Conservation (phyloP, 1,140 invertebrate species). For the Steinernema khuongi region DNA sequence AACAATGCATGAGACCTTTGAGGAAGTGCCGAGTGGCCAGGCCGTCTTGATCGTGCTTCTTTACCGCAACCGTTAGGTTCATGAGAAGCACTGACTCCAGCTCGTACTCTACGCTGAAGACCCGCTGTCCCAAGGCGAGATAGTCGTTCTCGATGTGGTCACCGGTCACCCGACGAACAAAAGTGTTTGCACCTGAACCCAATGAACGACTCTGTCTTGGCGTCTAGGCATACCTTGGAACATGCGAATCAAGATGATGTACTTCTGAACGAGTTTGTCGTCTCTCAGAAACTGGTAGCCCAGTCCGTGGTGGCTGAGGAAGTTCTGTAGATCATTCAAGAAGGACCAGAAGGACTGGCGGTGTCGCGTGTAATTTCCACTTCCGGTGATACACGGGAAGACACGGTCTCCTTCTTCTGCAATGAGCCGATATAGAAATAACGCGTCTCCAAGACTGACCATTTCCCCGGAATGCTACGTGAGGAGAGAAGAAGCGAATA, state of each 20-base stretch:
- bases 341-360: not conserved
- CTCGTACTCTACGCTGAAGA: not conserved
- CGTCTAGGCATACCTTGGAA: not conserved
- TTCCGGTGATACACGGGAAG: not conserved
- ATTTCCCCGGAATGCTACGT: not conserved
- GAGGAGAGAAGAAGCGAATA: not conserved
- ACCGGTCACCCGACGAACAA: not conserved
- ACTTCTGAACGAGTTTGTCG: not conserved
- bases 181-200: not conserved
- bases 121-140: not conserved
- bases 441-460: not conserved
- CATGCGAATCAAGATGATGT: not conserved
- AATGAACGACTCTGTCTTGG: not conserved
- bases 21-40: not conserved
- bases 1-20: not conserved
- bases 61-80: not conserved
- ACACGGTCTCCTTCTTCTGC: not conserved
- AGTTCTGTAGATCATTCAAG: slow-evolving; percentile 5
- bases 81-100: not conserved
- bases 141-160: not conserved
- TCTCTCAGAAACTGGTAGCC: not conserved
- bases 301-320: not conserved
- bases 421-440: not conserved
- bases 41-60: not conserved
- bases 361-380: not conserved